Conservation (phyloP, 2,888 invertebrate species). For the Hedychridium roseum region DNA sequence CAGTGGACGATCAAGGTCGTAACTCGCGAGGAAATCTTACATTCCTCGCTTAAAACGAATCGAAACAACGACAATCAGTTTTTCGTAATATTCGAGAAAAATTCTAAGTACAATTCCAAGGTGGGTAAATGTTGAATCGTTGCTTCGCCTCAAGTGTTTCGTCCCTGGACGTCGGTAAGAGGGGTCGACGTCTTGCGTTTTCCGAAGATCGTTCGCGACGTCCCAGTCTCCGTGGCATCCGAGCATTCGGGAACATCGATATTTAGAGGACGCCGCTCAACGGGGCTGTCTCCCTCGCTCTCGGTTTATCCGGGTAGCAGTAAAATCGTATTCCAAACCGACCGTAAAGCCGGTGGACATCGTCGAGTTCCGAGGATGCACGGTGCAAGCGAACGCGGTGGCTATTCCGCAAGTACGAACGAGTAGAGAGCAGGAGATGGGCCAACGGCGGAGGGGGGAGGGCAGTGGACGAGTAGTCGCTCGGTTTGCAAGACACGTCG, state of each 20-base stretch:
- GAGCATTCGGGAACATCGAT: constrained; percentile 18
- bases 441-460: constrained; percentile 7
- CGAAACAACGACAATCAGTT: background rate
- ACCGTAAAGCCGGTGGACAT: constrained; percentile 33
- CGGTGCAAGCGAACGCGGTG: constrained; percentile 3
- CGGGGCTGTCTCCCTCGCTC: constrained; percentile 23
- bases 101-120: too few species aligned
- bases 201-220: constrained; percentile 25
- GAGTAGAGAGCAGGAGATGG: constrained; percentile 5
- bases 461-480: constrained; percentile 27
- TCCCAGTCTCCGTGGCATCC: constrained; percentile 14
- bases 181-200: too few species aligned
- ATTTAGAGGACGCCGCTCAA: constrained; percentile 23
- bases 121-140: too few species aligned
- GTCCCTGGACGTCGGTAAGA: too few species aligned
- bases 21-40: constrained; percentile 3
- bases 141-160: too few species aligned
- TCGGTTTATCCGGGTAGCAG: constrained; percentile 36
- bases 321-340: constrained; percentile 42
- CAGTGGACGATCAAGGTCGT: constrained; percentile 25
- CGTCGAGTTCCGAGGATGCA: constrained; percentile 24
- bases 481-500: constrained; percentile 63
- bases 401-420: constrained; percentile 11
- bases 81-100: background rate
- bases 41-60: background rate